Percentiles rank a stretch among this genome's conserved stretches.
phyloP scores from a whole-genome alignment of 2,113 vertebrate species.

The Taxidea taxus region DNA sequence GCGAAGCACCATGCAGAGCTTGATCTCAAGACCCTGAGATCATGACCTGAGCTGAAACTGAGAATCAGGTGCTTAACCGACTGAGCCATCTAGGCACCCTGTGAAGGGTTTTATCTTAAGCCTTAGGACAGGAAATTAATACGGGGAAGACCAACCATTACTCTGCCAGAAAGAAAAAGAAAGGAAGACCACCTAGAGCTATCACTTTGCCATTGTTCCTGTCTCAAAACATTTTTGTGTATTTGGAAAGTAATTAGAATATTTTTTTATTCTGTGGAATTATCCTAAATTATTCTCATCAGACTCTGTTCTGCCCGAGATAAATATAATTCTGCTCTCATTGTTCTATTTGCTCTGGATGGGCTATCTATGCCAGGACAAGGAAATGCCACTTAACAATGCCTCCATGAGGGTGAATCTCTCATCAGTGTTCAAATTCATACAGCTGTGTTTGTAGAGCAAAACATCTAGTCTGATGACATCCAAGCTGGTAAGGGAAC shows the following conservation, averaged over 20 bases:
- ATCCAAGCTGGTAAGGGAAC: neutral
- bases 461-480: neutral
- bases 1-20: neutral
- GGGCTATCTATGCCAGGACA: neutral
- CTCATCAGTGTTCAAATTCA: neutral
- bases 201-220: neutral
- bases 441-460: conserved; percentile 43
- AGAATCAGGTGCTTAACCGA: neutral
- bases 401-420: neutral
- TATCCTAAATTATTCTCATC: neutral
- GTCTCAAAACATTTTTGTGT: neutral
- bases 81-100: neutral
- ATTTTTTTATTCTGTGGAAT: neutral
- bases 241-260: neutral
- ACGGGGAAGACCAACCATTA: neutral
- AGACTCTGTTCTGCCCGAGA: neutral
- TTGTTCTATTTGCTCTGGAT: neutral
- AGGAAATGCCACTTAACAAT: neutral
- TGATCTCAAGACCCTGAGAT: neutral
- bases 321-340: neutral
- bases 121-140: neutral
- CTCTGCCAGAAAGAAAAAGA: neutral
- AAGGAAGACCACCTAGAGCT: neutral
- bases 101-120: neutral
- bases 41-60: neutral